Evolutionary conservation across 92 coral and sea anemone genomes (phyloP).

Genomic region (Micromussa lordhowensis): DNA sequence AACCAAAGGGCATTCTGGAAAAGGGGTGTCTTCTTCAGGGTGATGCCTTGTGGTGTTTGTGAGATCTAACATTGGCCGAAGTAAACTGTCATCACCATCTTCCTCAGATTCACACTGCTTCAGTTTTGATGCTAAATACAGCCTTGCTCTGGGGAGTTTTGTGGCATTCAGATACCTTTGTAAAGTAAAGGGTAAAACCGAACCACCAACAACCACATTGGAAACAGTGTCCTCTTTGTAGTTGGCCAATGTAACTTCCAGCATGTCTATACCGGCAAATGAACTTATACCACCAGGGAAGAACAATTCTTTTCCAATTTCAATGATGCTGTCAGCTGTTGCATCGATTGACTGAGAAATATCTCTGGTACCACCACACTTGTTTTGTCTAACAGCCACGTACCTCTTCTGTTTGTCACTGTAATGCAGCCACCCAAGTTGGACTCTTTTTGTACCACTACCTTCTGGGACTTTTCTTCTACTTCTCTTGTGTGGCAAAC

Average conservation of each 20-base stretch:
- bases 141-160: conserved; percentile 55
- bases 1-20: conserved; percentile 44
- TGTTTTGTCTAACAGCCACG: conserved; percentile 42
- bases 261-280: conserved; percentile 20
- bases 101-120: conserved; percentile 41
- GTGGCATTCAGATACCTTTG: conserved; percentile 50
- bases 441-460: conserved; percentile 31
- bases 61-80: conserved; percentile 49
- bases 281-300: conserved; percentile 45
- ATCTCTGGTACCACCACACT: conserved; percentile 58
- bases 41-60: conserved; percentile 35
- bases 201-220: conserved; percentile 30
- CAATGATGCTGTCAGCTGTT: conserved; percentile 48
- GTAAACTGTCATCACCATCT: conserved; percentile 53
- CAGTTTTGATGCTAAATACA: conserved; percentile 48
- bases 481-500: conserved; percentile 15
- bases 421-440: conserved; percentile 60
- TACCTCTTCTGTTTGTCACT: conserved; percentile 46
- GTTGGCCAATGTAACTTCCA: conserved; percentile 59
- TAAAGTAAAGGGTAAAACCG: conserved; percentile 45
- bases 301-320: conserved; percentile 48
- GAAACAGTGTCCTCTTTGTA: conserved; percentile 51
- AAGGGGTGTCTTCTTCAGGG: conserved; percentile 40
- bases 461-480: conserved; percentile 28
- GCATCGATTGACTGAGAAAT: conserved; percentile 28